Evolutionary conservation across 2,888 invertebrate genomes (phyloP).

Genomic region (Hylaea fasciaria): DNA sequence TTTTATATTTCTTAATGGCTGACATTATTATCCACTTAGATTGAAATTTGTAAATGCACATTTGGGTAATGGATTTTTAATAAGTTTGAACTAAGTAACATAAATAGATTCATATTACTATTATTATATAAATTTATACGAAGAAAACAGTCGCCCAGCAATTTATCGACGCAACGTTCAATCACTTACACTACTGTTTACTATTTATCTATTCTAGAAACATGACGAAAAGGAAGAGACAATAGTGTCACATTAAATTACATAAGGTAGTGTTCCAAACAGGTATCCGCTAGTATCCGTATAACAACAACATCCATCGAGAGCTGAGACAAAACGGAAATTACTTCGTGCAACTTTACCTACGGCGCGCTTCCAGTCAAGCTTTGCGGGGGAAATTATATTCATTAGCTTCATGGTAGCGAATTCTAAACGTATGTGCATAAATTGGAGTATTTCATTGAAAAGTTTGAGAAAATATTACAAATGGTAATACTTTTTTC

Average conservation of each 20-base stretch:
- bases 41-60: constrained; percentile 5
- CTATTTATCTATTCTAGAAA: too few species aligned
- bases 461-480: too few species aligned
- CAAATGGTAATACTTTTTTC: too few species aligned
- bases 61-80: constrained; percentile 18
- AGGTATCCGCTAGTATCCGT: constrained; percentile 1
- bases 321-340: constrained; percentile 45
- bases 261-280: not conserved
- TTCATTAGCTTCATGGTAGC: constrained; percentile 17
- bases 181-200: too few species aligned
- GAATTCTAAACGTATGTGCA: not conserved
- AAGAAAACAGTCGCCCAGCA: too few species aligned
- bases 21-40: constrained; percentile 15
- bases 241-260: too few species aligned
- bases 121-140: too few species aligned
- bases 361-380: constrained; percentile 25
- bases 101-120: constrained; percentile 3
- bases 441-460: not conserved
- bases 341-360: constrained; percentile 43
- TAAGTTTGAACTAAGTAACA: constrained; percentile 4
- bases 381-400: constrained; percentile 16
- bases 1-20: not conserved
- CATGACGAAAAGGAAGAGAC: too few species aligned
- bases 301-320: constrained; percentile 6
- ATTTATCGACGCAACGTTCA: too few species aligned